Evolutionary conservation across 2,113 vertebrate genomes (phyloP), one percentile per base, ranked within the genome.

Genomic region (Mesembrinibis cayennensis): DNA sequence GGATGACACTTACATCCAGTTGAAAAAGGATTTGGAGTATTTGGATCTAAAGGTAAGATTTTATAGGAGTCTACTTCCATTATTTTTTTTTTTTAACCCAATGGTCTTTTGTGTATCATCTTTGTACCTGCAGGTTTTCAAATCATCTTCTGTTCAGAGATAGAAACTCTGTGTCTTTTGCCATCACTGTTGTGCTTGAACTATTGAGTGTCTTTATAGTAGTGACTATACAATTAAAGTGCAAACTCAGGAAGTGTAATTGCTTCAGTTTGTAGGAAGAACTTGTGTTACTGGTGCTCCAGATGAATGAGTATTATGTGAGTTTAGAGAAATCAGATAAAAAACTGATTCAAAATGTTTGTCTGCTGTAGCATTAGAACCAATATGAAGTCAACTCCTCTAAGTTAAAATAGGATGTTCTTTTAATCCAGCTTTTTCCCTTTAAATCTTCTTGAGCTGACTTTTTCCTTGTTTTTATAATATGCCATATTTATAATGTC

Each of bases 21-120:
- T 99, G 98, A 99, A 99, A 99, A 99, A 99, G 98, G 99, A 99
- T 97, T 98, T 99, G 98, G 99, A 99, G 97, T 99, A 99, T 98
- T 98, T 99, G 95, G 99, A 99, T 97, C 98, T 99, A 96, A 99
- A 99, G 99, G 99, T 99, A 98, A 98, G 98, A 70, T 84, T 14
- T 82, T 93, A 65, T 77, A 96, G 11, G 11, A 91, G 38, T 90
- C 21, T 72, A 4, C 42, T 94, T 97, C 7, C 21, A 40, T 81
- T 80, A 40, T 69, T 67, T 80, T 49, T 38, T 62, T 9, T 40
- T 62, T 7, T 40, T 67, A 34, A 83, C 4, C 6, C 23, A 15
- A 7, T 26, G 7, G 5, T 83, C 52, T 80, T 90, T 44, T 63
- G 9, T 56, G 7, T 58, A 44, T 89, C 20, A 26, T 78, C 27